Percentiles rank a stretch among this genome's conserved stretches.
Evolutionary conservation across 2,797 vertebrate species (phyloP).

Genomic region (Enteromius fasciolatus): DNA sequence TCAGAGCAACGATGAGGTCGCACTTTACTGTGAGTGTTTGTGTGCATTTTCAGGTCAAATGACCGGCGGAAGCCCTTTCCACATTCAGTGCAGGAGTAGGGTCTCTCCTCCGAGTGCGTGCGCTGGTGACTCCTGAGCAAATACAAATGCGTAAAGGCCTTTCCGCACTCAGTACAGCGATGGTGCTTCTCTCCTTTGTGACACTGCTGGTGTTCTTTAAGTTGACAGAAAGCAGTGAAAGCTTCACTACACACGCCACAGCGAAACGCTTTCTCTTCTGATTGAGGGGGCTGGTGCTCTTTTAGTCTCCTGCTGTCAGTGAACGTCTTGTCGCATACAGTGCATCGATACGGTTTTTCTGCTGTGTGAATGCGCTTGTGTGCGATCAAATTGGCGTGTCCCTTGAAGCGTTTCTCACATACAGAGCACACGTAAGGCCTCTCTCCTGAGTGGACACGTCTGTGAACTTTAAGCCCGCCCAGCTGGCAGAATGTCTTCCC

Average conservation of each 20-base stretch:
- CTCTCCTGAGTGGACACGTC: conserved; percentile 32
- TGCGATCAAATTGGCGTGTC: conserved; percentile 54
- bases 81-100: conserved; percentile 22
- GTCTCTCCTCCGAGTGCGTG: conserved; percentile 31
- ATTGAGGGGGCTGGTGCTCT: conserved; percentile 37
- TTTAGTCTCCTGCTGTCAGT: conserved; percentile 28
- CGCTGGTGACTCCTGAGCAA: conserved; percentile 31
- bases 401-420: conserved; percentile 53
- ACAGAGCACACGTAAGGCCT: conserved; percentile 54
- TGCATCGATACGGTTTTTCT: conserved; percentile 27
- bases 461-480: conserved; percentile 37
- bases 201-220: conserved; percentile 32
- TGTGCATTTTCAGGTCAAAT: conserved; percentile 37
- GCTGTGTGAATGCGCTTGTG: conserved; percentile 35
- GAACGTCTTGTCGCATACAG: conserved; percentile 28
- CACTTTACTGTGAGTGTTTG: conserved; percentile 31
- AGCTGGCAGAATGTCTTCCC: conserved; percentile 41
- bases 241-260: conserved; percentile 19
- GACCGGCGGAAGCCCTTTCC: conserved; percentile 22
- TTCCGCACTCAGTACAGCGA: conserved; percentile 16
- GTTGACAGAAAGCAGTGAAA: conserved; percentile 8
- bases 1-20: conserved; percentile 46
- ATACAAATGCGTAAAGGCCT: conserved; percentile 32
- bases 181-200: conserved; percentile 35
- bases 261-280: conserved; percentile 4